Evolutionary conservation across 2,888 invertebrate genomes (phyloP).

Genomic region (Ornithoptera alexandrae): DNA sequence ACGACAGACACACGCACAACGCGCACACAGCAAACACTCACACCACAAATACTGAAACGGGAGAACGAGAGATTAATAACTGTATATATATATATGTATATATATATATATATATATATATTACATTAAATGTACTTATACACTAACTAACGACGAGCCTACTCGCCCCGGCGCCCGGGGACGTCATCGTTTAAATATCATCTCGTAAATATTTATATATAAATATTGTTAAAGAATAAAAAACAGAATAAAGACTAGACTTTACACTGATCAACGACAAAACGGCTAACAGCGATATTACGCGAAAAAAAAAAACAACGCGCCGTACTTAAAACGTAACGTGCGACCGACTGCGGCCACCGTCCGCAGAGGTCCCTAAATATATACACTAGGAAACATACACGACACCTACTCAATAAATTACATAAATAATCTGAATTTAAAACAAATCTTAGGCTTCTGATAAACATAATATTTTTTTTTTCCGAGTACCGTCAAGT

Average conservation of each 20-base stretch:
- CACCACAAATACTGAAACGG: slow-evolving; percentile 77
- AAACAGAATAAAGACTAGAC: slow-evolving; percentile 81
- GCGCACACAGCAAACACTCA: slow-evolving; percentile 61
- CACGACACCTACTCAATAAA: slow-evolving; percentile 74
- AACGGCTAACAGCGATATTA: slow-evolving; percentile 71
- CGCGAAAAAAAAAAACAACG: slow-evolving; percentile 44
- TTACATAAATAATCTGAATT: slow-evolving; percentile 79
- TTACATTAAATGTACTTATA: slow-evolving; percentile 76
- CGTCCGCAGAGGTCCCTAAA: slow-evolving; percentile 52
- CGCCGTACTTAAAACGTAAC: slow-evolving; percentile 45
- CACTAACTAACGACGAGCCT: slow-evolving; percentile 77
- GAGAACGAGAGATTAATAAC: slow-evolving; percentile 76
- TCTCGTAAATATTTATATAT: slow-evolving; percentile 73
- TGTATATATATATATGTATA: slow-evolving; percentile 45
- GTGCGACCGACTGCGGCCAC: slow-evolving; percentile 42
- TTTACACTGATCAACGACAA: slow-evolving; percentile 79
- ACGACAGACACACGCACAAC: slow-evolving; percentile 47
- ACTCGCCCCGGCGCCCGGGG: slow-evolving; percentile 56
- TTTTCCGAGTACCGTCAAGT: slow-evolving; percentile 47
- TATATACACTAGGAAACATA: slow-evolving; percentile 55
- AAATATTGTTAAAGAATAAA: slow-evolving; percentile 71
- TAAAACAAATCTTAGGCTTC: slow-evolving; percentile 78
- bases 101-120: slow-evolving; percentile 28
- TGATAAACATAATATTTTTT: slow-evolving; percentile 55
- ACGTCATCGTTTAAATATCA: slow-evolving; percentile 75